phyloP scores from a whole-genome alignment of 37 sponge, comb jelly and placozoan species.

The Spongia lamella region DNA sequence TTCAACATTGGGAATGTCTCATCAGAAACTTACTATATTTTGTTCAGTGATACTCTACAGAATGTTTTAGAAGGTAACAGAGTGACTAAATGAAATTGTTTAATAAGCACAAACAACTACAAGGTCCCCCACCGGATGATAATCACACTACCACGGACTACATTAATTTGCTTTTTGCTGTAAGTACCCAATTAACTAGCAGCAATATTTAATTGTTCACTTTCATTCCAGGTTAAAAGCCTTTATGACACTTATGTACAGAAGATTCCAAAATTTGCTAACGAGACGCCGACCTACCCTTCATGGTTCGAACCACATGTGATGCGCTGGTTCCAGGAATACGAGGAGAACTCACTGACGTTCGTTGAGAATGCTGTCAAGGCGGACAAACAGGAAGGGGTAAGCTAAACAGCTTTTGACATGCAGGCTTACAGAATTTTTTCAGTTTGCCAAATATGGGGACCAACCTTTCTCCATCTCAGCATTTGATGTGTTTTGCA shows the following conservation, averaged over 20 bases:
- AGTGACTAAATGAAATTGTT: no score
- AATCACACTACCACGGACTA: conserved; percentile 48
- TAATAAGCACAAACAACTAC: no score
- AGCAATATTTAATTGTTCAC: not conserved
- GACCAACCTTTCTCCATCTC: conserved; percentile 43
- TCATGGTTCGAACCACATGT: conserved; percentile 75
- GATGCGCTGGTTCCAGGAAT: conserved; percentile 60
- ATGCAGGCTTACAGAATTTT: not conserved
- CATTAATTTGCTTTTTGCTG: conserved; percentile 57
- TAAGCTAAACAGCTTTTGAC: not conserved
- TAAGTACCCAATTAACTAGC: conserved; percentile 8
- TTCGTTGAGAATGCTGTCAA: conserved; percentile 77
- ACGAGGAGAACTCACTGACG: conserved; percentile 28
- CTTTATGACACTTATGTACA: conserved; percentile 61
- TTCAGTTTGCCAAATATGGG: conserved; percentile 59
- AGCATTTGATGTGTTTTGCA: conserved; percentile 33
- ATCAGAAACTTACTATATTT: conserved; percentile 52
- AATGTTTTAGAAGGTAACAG: conserved; percentile 48
- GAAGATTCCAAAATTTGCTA: conserved; percentile 6
- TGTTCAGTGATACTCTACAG: conserved; percentile 38
- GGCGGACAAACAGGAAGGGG: conserved; percentile 40
- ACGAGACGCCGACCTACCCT: conserved; percentile 47
- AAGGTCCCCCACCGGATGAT: conserved; percentile 2
- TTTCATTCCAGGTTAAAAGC: conserved; percentile 43
- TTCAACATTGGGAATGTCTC: conserved; percentile 60